Percentiles rank a stretch among this genome's conserved stretches.
Conservation (phyloP, 2,888 invertebrate species). For the Seladonia tumulorum region DNA sequence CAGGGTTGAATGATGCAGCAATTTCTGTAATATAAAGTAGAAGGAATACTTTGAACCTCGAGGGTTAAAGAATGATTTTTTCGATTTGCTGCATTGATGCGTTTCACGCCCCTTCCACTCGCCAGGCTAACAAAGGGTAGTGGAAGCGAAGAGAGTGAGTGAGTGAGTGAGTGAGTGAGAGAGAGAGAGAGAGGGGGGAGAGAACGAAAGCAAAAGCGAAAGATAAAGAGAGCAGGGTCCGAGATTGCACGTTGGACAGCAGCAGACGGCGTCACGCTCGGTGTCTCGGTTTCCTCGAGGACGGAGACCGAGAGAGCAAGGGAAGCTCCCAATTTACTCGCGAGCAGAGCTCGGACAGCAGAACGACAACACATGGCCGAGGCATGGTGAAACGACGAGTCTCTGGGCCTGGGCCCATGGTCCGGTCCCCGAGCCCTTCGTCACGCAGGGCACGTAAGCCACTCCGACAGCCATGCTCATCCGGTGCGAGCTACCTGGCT, state of each 20-base stretch:
- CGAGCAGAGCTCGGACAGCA: slow-evolving; percentile 29
- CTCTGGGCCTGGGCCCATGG: neutral
- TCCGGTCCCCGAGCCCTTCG: slow-evolving; percentile 44
- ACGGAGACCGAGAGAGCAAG: neutral
- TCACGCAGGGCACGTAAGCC: slow-evolving; percentile 73
- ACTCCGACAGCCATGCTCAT: slow-evolving; percentile 74
- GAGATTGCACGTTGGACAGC: slow-evolving; percentile 1
- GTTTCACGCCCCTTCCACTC: neutral
- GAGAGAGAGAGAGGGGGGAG: no score
- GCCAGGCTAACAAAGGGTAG: neutral
- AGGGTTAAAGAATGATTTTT: neutral
- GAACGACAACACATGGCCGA: slow-evolving; percentile 63
- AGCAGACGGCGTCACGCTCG: neutral
- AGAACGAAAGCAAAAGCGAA: neutral
- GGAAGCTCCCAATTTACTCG: slow-evolving; percentile 1
- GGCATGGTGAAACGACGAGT: slow-evolving; percentile 30
- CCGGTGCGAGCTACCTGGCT: slow-evolving; percentile 77
- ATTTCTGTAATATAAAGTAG: neutral
- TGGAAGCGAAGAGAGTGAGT: no score
- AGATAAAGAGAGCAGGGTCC: neutral
- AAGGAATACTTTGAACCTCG: neutral
- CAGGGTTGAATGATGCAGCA: neutral
- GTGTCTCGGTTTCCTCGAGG: neutral
- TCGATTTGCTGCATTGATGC: neutral
- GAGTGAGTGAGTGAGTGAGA: neutral